A percentile compares a stretch with the other conserved stretches of the same genome.
Evolutionary conservation across 2,888 invertebrate genomes (phyloP).

Genomic region (Myopa testacea): DNA sequence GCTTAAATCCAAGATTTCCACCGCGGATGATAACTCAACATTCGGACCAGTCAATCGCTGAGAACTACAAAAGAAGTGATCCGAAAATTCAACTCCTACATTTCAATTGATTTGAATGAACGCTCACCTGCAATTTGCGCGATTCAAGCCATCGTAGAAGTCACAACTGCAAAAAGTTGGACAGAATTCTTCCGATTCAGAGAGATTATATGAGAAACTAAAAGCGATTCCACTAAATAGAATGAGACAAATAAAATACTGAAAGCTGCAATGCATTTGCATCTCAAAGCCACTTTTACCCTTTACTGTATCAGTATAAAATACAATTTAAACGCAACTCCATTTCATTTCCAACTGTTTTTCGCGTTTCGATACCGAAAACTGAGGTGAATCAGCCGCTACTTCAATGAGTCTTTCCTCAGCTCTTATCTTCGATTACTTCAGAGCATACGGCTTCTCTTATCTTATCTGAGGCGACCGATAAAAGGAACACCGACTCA

Average conservation of each 20-base stretch:
- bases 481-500: slow-evolving; percentile 16
- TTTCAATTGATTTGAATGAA: not conserved
- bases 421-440: not conserved
- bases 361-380: not conserved
- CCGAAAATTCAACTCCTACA: too few species aligned
- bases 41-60: slow-evolving; percentile 73
- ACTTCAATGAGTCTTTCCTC: not conserved
- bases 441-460: not conserved
- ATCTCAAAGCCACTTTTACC: not conserved
- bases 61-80: slow-evolving; percentile 61
- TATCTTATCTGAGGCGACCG: slow-evolving; percentile 29
- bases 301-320: not conserved
- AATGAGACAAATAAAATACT: too few species aligned
- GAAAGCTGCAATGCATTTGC: not conserved
- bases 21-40: slow-evolving; percentile 72
- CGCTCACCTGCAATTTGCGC: slow-evolving; percentile 65
- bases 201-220: too few species aligned
- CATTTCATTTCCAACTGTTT: not conserved
- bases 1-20: slow-evolving; percentile 74
- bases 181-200: slow-evolving; percentile 53
- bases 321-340: not conserved
- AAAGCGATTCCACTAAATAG: too few species aligned
- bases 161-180: slow-evolving; percentile 64
- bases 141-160: slow-evolving; percentile 58
- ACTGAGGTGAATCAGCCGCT: slow-evolving; percentile 6